Evolutionary conservation across 2,113 vertebrate genomes (phyloP), one percentile per base, ranked within the genome.

Genomic region (Epinephelus lanceolatus): DNA sequence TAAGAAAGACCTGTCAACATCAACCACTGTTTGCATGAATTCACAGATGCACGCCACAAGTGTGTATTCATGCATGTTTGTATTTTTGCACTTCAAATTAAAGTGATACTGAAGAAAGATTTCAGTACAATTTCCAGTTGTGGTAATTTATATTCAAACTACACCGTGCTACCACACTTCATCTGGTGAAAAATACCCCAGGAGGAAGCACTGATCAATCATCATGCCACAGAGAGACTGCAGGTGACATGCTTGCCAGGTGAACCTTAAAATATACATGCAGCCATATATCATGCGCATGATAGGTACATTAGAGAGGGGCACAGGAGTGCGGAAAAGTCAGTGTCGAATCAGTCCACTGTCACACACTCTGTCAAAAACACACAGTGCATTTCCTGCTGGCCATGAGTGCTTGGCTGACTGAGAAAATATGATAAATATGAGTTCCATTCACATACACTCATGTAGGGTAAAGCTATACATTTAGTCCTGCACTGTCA

Each of bases 181-280:
- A 68, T 80, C 71, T 67, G 52, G 52, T 80, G 80, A 86, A 81
- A 86, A 86, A 81, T 42, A 78, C 47, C 60, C 4, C 45, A 33
- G 83, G 72, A 81, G 82, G 71, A 76, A 66, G 81, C 67, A 78
- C 92, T 90, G 90, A 94, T 94, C 92, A 93, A 93, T 94, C 94
- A 94, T 89, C 53, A 65, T 91, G 92, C 84, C 91, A 86, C 66
- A 89, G 85, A 91, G 79, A 90, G 79, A 92, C 86, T 91, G 87
- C 82, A 89, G 88, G 88, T 93, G 92, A 93, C 86, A 89, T 84
- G 73, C 91, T 90, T 91, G 90, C 92, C 92, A 92, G 91, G 89
- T 95, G 92, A 95, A 93, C 93, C 93, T 89, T 93, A 94, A 93
- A 93, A 95, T 93, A 94, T 94, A 94, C 93, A 94, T 91, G 92